Evolutionary conservation across 2,113 vertebrate species (phyloP), one percentile per base, ranked within the genome.

Genomic region (Balaeniceps rex): DNA sequence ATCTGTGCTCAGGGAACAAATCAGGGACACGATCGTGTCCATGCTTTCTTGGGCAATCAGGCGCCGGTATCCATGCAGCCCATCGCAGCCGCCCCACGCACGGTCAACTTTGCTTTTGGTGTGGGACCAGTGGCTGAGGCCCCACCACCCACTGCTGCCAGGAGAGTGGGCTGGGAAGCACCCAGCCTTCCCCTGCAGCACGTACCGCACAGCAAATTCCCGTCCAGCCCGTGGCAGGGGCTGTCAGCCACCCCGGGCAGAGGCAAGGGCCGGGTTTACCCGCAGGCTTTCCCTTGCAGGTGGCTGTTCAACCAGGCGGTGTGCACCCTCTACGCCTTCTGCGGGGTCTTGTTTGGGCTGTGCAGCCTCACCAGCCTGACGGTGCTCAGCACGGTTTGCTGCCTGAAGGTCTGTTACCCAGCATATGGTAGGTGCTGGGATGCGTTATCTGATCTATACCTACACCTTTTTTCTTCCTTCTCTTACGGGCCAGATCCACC

Each of bases 391-490:
- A 91, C 93, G 2, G 98, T 99, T 75, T 99, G 99, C 98, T 99
- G 99, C 98, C 97, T 99, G 46, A 99, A 99, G 96, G 98, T 99
- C 95, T 99, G 98, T 93, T 98, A 98, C 96, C 98, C 98, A 36
- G 97, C 98, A 88, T 98, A 98, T 7, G 98, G 99, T 99, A 98
- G 90, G 98, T 97, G 90, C 77, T 77, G 83, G 24, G 18, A 4
- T 2, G 18, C 0, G 6, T 57, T 83, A 72, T 10, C 83, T 42
- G 64, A 80, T 23, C 84, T 68, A 2, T 15, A 2, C 76, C 47
- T 10, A 13, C 46, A 29, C 10, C 24, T 33, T 21, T 28, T 28
- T 57, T 42, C 9, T 11, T 28, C 16, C n/a, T 49, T 29, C 26
- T 31, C 33, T 34, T 66, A 40, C 4, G 33, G 64, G n/a, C 11